Conservation (phyloP, 2,797 vertebrate species). For the Fistularia commersonii region DNA sequence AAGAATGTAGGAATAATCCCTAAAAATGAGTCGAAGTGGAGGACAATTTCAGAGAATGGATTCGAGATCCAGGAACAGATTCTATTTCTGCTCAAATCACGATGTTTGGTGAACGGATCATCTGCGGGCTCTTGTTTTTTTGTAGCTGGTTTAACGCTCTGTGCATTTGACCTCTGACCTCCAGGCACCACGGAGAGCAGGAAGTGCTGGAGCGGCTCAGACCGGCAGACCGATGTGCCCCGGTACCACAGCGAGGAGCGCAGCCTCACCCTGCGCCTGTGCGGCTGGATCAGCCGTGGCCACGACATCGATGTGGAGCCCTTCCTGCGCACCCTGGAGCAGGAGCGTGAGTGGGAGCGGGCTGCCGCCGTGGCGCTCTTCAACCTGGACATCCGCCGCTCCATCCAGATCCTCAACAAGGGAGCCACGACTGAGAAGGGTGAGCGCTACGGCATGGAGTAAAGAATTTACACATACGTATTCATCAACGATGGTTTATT, state of each 20-base stretch:
- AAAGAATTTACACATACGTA: too few species aligned
- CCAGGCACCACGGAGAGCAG: slow-evolving; percentile 87
- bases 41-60: too few species aligned
- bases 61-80: too few species aligned
- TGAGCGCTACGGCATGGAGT: slow-evolving; percentile 36
- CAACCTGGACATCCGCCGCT: slow-evolving; percentile 93
- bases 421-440: slow-evolving; percentile 91
- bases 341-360: slow-evolving; percentile 92
- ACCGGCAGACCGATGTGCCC: slow-evolving; percentile 84
- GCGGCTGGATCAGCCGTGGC: slow-evolving; percentile 92
- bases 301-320: slow-evolving; percentile 86
- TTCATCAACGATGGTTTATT: too few species aligned
- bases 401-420: slow-evolving; percentile 96
- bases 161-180: slow-evolving; percentile 2
- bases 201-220: slow-evolving; percentile 88
- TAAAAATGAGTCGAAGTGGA: too few species aligned
- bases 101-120: background rate
- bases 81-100: too few species aligned
- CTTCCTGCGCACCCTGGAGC: slow-evolving; percentile 89
- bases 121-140: background rate
- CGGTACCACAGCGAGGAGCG: slow-evolving; percentile 92
- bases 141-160: background rate
- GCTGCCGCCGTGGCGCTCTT: slow-evolving; percentile 95
- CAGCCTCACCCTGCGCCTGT: slow-evolving; percentile 89
- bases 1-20: too few species aligned